Conservation (phyloP, 2,888 invertebrate species). For the Nesidiocoris tenuis region DNA sequence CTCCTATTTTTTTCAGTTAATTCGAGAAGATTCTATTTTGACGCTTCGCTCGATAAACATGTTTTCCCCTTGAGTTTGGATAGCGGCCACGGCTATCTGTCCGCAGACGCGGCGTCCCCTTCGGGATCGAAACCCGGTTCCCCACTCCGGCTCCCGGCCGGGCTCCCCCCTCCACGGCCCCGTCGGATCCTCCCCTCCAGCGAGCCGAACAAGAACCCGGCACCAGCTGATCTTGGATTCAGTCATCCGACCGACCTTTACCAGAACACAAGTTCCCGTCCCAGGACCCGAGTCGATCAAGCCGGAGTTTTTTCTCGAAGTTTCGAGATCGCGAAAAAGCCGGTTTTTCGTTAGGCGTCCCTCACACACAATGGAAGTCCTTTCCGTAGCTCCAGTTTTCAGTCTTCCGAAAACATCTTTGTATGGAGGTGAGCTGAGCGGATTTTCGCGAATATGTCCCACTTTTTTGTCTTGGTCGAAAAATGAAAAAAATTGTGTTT, state of each 20-base stretch:
- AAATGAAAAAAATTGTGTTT: not conserved
- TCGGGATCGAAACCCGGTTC: not conserved
- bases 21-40: not conserved
- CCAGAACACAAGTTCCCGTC: not conserved
- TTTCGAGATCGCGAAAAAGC: conserved; percentile 35
- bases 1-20: no score
- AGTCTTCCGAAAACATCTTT: conserved; percentile 38
- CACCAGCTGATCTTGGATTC: conserved; percentile 37
- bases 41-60: not conserved
- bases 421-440: conserved; percentile 36
- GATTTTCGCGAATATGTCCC: not conserved
- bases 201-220: conserved; percentile 3
- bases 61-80: not conserved
- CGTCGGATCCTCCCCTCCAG: not conserved
- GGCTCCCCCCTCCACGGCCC: not conserved
- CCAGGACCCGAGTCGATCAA: not conserved
- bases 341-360: conserved; percentile 21
- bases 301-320: conserved; percentile 40
- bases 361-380: conserved; percentile 43
- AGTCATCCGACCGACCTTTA: conserved; percentile 26
- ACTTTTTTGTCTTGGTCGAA: not conserved
- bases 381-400: conserved; percentile 39
- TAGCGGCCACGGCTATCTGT: not conserved
- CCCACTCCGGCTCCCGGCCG: not conserved
- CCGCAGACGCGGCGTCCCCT: not conserved